Conservation (phyloP, 2,888 invertebrate species). For the Eristalis tenax region DNA sequence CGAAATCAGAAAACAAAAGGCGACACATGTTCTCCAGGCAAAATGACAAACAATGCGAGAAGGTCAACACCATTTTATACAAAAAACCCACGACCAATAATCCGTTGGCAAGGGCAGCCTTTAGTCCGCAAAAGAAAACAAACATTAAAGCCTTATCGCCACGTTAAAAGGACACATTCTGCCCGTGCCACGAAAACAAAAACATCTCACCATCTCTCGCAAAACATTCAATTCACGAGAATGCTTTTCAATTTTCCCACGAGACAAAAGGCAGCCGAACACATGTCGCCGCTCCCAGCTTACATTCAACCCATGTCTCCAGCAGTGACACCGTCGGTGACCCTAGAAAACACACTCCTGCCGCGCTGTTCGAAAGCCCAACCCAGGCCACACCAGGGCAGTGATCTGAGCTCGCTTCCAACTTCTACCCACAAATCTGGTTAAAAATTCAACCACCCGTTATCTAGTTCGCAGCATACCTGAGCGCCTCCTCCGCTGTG, state of each 20-base stretch:
- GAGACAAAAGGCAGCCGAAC: constrained; percentile 33
- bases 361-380: not conserved
- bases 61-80: too few relatives aligned
- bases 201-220: too few relatives aligned
- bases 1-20: too few relatives aligned
- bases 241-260: constrained; percentile 36
- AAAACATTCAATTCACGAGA: not conserved
- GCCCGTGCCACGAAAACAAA: too few relatives aligned
- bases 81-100: too few relatives aligned
- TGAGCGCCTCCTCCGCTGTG: not conserved
- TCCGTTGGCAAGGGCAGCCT: too few relatives aligned
- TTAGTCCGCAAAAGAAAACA: too few relatives aligned
- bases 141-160: too few relatives aligned
- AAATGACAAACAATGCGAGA: too few relatives aligned
- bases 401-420: not conserved
- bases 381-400: not conserved
- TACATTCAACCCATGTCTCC: not conserved
- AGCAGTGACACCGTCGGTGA: not conserved
- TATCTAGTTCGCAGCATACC: constrained; percentile 7
- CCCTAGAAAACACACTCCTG: constrained; percentile 5
- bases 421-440: constrained; percentile 26
- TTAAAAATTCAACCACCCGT: constrained; percentile 47
- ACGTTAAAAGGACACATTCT: too few relatives aligned
- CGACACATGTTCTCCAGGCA: too few relatives aligned
- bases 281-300: constrained; percentile 34